phyloP scores from a whole-genome alignment of 2,113 vertebrate genomes.

The Ivindomyrus marchei region DNA sequence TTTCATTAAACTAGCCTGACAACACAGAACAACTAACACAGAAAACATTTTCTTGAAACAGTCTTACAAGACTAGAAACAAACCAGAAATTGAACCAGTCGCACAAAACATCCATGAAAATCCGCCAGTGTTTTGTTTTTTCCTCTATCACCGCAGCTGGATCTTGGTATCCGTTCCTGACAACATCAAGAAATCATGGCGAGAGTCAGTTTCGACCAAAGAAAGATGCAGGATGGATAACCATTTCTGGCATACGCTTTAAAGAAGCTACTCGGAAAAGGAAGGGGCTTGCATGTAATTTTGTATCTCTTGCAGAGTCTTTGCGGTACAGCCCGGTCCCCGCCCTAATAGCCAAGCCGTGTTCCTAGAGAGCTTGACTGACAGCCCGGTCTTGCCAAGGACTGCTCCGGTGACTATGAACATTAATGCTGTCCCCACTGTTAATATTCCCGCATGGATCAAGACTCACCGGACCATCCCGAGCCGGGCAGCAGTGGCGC shows the following conservation, averaged over 20 bases:
- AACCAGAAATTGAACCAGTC: background rate
- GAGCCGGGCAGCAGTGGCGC: constrained; percentile 12
- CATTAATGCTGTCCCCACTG: background rate
- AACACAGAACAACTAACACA: no score
- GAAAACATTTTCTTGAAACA: background rate
- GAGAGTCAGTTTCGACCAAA: background rate
- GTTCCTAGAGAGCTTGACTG: background rate
- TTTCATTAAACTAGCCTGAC: background rate
- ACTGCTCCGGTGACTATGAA: background rate
- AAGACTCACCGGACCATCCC: constrained; percentile 1
- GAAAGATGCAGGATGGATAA: background rate
- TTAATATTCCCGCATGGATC: constrained; percentile 21
- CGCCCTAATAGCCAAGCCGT: background rate
- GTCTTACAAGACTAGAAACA: background rate
- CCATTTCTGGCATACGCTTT: background rate
- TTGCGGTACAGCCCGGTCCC: background rate
- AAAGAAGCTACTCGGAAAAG: background rate
- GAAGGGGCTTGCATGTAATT: background rate
- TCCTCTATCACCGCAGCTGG: background rate
- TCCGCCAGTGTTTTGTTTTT: background rate
- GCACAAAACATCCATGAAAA: background rate
- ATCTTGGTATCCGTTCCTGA: background rate
- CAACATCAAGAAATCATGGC: background rate
- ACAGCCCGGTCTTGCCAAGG: background rate
- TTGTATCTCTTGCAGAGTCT: background rate